phyloP scores from a whole-genome alignment of 2,888 invertebrate genomes.

The Matsumyia berberina region DNA sequence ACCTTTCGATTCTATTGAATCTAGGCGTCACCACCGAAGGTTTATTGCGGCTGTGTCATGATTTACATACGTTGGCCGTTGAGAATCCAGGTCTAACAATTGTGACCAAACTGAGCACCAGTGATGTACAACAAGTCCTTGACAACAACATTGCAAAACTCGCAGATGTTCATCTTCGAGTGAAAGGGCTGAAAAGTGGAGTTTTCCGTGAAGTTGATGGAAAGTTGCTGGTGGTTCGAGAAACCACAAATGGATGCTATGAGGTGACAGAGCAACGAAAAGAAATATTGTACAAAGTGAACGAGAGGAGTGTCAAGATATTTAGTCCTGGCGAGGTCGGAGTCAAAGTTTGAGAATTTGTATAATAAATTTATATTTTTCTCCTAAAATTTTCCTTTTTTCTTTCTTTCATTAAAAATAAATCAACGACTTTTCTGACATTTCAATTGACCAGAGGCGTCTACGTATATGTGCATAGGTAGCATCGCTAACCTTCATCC shows the following conservation, averaged over 20 bases:
- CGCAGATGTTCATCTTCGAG: constrained; percentile 87
- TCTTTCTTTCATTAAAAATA: not conserved
- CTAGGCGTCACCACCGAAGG: constrained; percentile 84
- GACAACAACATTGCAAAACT: constrained; percentile 87
- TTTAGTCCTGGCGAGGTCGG: constrained; percentile 88
- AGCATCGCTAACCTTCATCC: not conserved
- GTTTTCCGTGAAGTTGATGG: constrained; percentile 90
- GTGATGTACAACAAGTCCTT: constrained; percentile 86
- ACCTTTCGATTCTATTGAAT: constrained; percentile 89
- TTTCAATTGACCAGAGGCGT: not conserved
- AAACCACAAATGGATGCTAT: constrained; percentile 78
- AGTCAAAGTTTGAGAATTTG: constrained; percentile 80
- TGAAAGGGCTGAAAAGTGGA: constrained; percentile 89
- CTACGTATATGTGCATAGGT: not conserved
- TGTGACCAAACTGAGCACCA: constrained; percentile 87
- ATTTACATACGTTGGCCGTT: constrained; percentile 79
- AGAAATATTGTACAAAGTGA: constrained; percentile 87
- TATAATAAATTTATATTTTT: constrained; percentile 68
- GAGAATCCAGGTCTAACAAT: constrained; percentile 84
- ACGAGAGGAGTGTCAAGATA: constrained; percentile 90
- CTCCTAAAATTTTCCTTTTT: constrained; percentile 40
- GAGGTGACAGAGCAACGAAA: constrained; percentile 80
- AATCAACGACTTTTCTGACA: constrained; percentile 3
- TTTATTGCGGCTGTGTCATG: constrained; percentile 80
- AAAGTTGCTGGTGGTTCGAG: constrained; percentile 84